Percentiles rank a stretch among this genome's conserved stretches.
phyloP scores from a whole-genome alignment of 2,797 vertebrate genomes.

The Sarcoramphus papa region DNA sequence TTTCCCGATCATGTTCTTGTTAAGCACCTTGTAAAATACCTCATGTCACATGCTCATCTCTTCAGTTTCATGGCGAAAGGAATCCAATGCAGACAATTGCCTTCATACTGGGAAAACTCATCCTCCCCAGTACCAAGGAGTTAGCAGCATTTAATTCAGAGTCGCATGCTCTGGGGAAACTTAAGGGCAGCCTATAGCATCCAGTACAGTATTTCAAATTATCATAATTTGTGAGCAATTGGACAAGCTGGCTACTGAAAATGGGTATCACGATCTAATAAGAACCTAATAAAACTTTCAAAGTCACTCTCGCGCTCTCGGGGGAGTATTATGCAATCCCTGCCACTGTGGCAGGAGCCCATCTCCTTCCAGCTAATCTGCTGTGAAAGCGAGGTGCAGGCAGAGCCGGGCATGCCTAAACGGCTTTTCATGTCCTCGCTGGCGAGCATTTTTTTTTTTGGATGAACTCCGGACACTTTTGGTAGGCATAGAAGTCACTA shows the following conservation, averaged over 20 bases:
- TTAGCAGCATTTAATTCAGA: neutral
- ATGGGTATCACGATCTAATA: neutral
- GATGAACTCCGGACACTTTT: neutral
- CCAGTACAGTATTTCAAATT: conserved; percentile 10
- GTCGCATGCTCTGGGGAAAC: neutral
- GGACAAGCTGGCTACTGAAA: conserved; percentile 6
- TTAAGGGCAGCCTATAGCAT: neutral
- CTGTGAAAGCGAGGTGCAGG: neutral
- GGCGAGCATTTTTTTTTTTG: neutral
- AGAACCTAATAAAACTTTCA: conserved; percentile 34
- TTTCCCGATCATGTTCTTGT: conserved; percentile 60
- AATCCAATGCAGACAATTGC: neutral
- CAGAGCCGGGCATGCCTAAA: neutral
- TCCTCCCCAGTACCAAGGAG: neutral
- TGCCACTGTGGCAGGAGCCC: neutral
- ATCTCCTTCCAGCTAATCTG: conserved; percentile 8
- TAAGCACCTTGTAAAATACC: conserved; percentile 43
- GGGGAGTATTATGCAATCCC: conserved; percentile 9
- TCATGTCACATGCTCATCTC: neutral
- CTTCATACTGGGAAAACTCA: neutral
- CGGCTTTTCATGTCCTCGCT: neutral
- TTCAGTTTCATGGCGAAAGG: neutral
- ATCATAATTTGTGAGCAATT: neutral
- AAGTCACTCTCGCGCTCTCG: neutral
- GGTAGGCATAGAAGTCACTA: neutral